A percentile compares a stretch with the other conserved stretches of the same genome.
These are phyloP conservation scores for Microcebus ravelobensis DNA, from an alignment of 2,113 vertebrate genomes.

Conservation along the genomic window DNA sequence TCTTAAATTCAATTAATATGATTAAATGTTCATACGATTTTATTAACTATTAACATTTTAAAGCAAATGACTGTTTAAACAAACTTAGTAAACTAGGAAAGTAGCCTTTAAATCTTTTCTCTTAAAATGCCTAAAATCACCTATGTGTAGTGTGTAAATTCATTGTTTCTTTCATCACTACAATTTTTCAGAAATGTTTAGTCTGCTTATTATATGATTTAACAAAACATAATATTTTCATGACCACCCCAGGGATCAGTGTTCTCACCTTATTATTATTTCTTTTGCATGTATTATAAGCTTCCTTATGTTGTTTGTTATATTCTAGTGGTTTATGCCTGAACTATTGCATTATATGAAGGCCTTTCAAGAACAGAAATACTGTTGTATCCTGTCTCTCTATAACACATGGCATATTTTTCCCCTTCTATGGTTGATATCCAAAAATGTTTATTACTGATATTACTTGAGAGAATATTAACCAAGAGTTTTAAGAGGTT, in stretches of 20 bases:
- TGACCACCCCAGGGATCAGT: background rate
- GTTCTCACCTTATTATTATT: background rate
- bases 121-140: background rate
- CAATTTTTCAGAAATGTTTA: background rate
- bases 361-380: background rate
- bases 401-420: background rate
- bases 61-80: background rate
- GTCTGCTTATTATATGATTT: background rate
- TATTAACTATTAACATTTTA: slow-evolving; percentile 10
- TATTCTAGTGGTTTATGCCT: background rate
- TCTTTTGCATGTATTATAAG: background rate
- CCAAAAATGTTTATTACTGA: background rate
- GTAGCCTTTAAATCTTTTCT: background rate
- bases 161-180: background rate
- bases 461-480: background rate
- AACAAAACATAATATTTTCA: background rate
- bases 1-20: background rate
- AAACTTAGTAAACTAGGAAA: background rate
- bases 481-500: background rate
- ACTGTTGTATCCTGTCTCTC: background rate
- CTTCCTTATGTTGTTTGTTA: background rate
- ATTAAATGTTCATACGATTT: background rate
- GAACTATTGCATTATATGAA: background rate
- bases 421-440: background rate
- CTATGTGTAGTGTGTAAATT: background rate